Base-by-base conservation (phyloP, 2,888 invertebrate species). In the Oxyteleia sp. region DNA sequence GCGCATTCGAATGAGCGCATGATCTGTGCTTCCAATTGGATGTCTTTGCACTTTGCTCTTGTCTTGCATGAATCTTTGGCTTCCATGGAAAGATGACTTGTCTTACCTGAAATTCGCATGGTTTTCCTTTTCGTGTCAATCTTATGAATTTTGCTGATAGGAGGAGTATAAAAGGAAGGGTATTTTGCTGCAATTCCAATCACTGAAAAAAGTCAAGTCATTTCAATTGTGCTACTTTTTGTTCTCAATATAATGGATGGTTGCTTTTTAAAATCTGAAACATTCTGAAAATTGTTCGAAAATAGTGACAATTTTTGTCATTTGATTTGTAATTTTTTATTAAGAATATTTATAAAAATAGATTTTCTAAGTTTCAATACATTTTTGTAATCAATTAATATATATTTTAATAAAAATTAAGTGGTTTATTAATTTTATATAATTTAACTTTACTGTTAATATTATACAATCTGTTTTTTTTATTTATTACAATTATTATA, bases 1-100 rank as follows among this genome's bases (percentile, higher is more conserved):
- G 74, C 68, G 69, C 80, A 61, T 89, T 86, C 89, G 86, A 87
- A 87, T 89, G 88, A 86, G 87, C 88, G 91, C 91, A 92, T 91
- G 92, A 80, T 86, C 81, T 89, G 78, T 87, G 75, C 75, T 79
- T 79, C 51, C 10, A 18, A 63, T 29, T 53, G 11, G 4, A 74
- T 75, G 68, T 71, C 16, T 43, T 47, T 61, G 59, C 75, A 80
- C 72, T 81, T 57, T 72, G 68, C 59, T 69, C 57, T 76, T 64
- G 69, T 71, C 23, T 49, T 41, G 75, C 84, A 84, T 84, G 83
- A 29, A 18, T 61, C 18, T 63, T 16, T 29, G 23, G 5, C 38
- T 68, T 80, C 35, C 5, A 53, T 61, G 47, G 35, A 41, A 51
- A 51, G 23, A 57, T 47, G 61, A 53, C 45, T 66, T 80, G 51